Evolutionary conservation across 2,113 vertebrate genomes (phyloP), one percentile per base, ranked within the genome.

Genomic region (Patagioenas fasciata): DNA sequence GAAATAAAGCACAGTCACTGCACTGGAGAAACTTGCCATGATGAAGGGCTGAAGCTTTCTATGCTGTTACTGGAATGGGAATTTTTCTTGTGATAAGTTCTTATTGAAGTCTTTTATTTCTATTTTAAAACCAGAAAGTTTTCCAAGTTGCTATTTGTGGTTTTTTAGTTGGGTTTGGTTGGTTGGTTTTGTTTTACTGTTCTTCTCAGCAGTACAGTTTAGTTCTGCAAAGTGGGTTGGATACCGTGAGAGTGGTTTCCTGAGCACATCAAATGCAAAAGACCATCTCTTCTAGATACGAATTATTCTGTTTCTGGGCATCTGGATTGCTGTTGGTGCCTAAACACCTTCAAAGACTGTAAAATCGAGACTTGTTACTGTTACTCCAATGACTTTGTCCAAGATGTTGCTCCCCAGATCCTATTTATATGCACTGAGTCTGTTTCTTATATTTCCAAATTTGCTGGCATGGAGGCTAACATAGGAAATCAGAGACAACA

Each of bases 331-430:
- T 92, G 44, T 67, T 81, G 86, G 44, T 94, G 69, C 80, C 72
- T 90, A 40, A 90, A 70, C 16, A 23, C 89, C 88, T 95, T 93
- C 93, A 93, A 96, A 96, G 72, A 26, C 60, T 78, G 23, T 83
- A 67, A 80, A 83, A 44, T 13, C n/a, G 88, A 90, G 90, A 25
- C 8, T 57, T 67, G 24, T 94, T 88, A 31, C 31, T 78, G 51
- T 60, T 89, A 24, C 54, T 85, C 69, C 53, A 48, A 8, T 69
- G 57, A 6, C 36, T 91, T 74, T 86, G 57, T 53, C 88, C 92
- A 81, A 84, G 65, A 69, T 65, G 53, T 47, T 86, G 72, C 80
- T 95, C 69, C 61, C 69, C 0, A 2, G 61, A 81, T 88, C 24
- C 38, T 74, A 11, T 81, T 38, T 60, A 54, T 50, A 53, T 28